Evolutionary conservation across 2,888 invertebrate genomes (phyloP).

Genomic region (Drosophila vallismaia): DNA sequence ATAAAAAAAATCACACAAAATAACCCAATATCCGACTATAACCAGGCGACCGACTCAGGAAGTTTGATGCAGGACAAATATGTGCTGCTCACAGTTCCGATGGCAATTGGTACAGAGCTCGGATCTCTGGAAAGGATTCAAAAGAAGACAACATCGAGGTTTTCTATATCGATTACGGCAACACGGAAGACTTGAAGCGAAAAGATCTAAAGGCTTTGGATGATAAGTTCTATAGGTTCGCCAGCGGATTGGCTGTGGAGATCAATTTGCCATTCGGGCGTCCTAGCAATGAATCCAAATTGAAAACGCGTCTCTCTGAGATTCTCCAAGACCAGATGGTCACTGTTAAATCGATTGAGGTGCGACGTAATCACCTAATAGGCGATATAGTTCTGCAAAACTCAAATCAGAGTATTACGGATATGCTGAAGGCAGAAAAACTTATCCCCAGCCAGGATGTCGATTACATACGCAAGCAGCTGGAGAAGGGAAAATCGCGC

Average conservation of each 20-base stretch:
- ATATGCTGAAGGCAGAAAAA: constrained; percentile 70
- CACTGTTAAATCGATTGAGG: constrained; percentile 79
- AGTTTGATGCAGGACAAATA: constrained; percentile 85
- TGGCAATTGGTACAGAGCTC: constrained; percentile 89
- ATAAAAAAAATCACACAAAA: neutral
- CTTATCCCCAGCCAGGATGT: constrained; percentile 75
- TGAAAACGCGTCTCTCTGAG: constrained; percentile 55
- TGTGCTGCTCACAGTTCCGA: constrained; percentile 88
- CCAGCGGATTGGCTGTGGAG: constrained; percentile 80
- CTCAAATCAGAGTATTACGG: constrained; percentile 70
- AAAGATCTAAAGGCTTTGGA: constrained; percentile 85
- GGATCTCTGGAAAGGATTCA: constrained; percentile 83
- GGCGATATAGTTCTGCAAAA: constrained; percentile 72
- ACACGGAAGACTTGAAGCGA: constrained; percentile 86
- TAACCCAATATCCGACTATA: neutral
- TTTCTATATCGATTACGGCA: constrained; percentile 89
- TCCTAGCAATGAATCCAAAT: constrained; percentile 53
- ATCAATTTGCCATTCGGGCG: constrained; percentile 79
- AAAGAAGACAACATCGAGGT: constrained; percentile 83
- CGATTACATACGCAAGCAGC: constrained; percentile 76
- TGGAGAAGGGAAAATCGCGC: constrained; percentile 80
- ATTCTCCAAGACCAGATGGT: constrained; percentile 66
- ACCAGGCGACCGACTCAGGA: constrained; percentile 81
- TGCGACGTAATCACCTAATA: constrained; percentile 77
- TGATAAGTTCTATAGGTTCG: constrained; percentile 82